Evolutionary conservation across 2,113 vertebrate genomes (phyloP).

Genomic region (Echinops telfairi): DNA sequence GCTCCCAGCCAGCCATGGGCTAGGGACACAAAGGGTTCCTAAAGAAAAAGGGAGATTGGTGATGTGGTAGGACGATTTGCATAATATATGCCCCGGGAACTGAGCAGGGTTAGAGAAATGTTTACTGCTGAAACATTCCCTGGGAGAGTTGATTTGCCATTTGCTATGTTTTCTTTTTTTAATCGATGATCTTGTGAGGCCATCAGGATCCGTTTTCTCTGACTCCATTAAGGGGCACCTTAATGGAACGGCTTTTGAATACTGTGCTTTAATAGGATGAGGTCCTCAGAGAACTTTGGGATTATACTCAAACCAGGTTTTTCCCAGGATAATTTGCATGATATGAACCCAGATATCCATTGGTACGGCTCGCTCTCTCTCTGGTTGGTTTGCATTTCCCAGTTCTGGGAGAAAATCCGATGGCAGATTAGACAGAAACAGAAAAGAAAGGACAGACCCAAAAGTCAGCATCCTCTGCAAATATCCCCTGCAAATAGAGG

Average conservation of each 20-base stretch:
- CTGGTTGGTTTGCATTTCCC: conserved; percentile 39
- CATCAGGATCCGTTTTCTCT: conserved; percentile 25
- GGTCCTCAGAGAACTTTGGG: conserved; percentile 16
- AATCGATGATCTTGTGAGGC: background rate
- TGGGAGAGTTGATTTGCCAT: conserved; percentile 55
- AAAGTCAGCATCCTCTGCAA: conserved; percentile 70
- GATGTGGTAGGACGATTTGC: conserved; percentile 63
- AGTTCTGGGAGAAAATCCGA: conserved; percentile 44
- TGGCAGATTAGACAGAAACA: conserved; percentile 60
- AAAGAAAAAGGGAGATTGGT: conserved; percentile 58
- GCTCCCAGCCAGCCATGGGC: conserved; percentile 67
- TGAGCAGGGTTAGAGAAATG: conserved; percentile 34
- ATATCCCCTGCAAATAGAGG: conserved; percentile 30
- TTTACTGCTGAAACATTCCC: conserved; percentile 74
- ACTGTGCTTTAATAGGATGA: conserved; percentile 22
- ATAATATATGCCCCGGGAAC: conserved; percentile 67
- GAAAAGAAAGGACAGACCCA: conserved; percentile 54
- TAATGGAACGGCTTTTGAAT: conserved; percentile 4
- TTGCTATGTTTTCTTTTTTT: conserved; percentile 55
- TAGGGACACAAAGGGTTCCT: conserved; percentile 82
- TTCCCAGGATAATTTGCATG: conserved; percentile 53
- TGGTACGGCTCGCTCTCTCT: conserved; percentile 26
- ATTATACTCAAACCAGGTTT: conserved; percentile 39
- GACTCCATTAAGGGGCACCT: conserved; percentile 17
- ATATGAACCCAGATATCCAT: conserved; percentile 40